A percentile compares a stretch with the other conserved stretches of the same genome.
phyloP scores from a whole-genome alignment of 2,797 vertebrate species.

The Synaphobranchus kaupii region DNA sequence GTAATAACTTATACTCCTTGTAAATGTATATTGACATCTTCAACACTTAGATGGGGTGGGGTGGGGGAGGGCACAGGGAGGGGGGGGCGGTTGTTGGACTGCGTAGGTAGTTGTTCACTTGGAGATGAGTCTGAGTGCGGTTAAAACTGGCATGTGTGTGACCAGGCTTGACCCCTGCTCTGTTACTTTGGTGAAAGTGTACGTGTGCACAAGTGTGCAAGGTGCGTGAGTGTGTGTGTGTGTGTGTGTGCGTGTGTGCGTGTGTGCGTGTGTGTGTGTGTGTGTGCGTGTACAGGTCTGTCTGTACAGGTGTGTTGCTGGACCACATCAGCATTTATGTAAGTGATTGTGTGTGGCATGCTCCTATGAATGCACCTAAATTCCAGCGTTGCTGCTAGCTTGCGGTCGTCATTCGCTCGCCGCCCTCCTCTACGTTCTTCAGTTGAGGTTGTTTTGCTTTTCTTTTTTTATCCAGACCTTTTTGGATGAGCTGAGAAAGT shows the following conservation, averaged over 20 bases:
- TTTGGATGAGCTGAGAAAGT: slow-evolving; percentile 13
- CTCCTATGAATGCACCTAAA: slow-evolving; percentile 23
- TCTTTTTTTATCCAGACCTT: not conserved
- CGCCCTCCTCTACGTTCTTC: not conserved
- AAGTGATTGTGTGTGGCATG: slow-evolving; percentile 26
- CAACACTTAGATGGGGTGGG: not conserved
- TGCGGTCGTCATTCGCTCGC: not conserved
- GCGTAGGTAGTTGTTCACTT: not conserved
- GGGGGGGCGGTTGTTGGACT: not conserved
- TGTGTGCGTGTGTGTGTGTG: not conserved
- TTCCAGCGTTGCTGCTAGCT: slow-evolving; percentile 24
- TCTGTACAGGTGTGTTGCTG: slow-evolving; percentile 16
- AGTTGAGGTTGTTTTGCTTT: not conserved
- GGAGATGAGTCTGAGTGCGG: not conserved
- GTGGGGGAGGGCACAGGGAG: not conserved
- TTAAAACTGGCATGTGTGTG: not conserved
- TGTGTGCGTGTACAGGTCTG: slow-evolving; percentile 1
- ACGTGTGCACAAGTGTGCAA: not conserved
- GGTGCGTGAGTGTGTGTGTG: slow-evolving; percentile 27
- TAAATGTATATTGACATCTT: slow-evolving; percentile 39
- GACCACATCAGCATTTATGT: not conserved
- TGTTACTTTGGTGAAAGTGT: slow-evolving; percentile 21
- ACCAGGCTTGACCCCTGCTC: slow-evolving; percentile 5
- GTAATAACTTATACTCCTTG: slow-evolving; percentile 41
- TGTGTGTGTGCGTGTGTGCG: slow-evolving; percentile 14